Evolutionary conservation across 1,140 invertebrate species (phyloP), one percentile per base, ranked within the genome.

Genomic region (Drosophila sp.): DNA sequence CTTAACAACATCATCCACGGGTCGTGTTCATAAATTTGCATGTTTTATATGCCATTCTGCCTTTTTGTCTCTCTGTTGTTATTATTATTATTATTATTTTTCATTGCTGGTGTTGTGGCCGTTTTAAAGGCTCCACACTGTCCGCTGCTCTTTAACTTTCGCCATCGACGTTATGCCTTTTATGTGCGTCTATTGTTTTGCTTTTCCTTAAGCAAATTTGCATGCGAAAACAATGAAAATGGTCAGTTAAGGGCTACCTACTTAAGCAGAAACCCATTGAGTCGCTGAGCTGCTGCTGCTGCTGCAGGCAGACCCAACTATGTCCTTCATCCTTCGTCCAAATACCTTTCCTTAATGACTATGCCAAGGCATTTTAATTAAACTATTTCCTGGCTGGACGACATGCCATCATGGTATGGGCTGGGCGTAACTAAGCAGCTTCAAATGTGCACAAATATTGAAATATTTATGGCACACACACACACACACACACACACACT

Each of bases 291-390:
- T 29, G 59, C 59, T 40, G 45, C n/a, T n/a, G n/a, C n/a, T n/a
- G n/a, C n/a, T n/a, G n/a, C n/a, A n/a, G n/a, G n/a, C 45, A 13
- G 2, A 7, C 40, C n/a, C 36, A 27, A 21, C 46, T 34, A 7
- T 4, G 40, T 14, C 3, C 27, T 41, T 27, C 13, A n/a, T 48
- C 7, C 57, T 41, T 27, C 13, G 16, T 48, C 7, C 57, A 50
- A 66, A 72, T 72, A 72, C 70, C 70, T 59, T 57, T 51, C 72
- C 79, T 82, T 83, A 87, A 87, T 87, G 83, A 79, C 83, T 77
- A 74, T 89, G 72, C 83, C 66, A 81, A 87, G 79, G 80, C 72
- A 83, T 87, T 87, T 87, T 87, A 87, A 87, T 87, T 87, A 87
- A 87, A 87, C 83, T 89, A 87, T 87, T 87, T 87, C 83, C 83